Conservation (phyloP, 2,888 invertebrate genomes). For the Osedax fenrisi region DNA sequence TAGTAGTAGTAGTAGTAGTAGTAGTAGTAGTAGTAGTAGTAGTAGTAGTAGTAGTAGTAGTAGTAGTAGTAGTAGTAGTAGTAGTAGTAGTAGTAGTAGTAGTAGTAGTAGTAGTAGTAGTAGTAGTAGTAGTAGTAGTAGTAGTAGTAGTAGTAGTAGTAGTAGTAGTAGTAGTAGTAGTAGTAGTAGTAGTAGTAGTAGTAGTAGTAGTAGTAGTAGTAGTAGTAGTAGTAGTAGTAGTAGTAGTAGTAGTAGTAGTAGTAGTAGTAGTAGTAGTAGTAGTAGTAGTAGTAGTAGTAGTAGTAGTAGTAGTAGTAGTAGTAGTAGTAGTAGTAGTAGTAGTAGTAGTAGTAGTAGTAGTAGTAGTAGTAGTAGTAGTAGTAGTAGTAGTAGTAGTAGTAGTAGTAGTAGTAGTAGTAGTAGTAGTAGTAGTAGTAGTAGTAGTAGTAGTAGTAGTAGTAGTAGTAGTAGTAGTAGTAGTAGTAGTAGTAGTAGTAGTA, state of each 20-base stretch:
- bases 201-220: neutral
- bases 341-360: conserved; percentile 19
- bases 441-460: conserved; percentile 9
- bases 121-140: conserved; percentile 13
- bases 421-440: conserved; percentile 5
- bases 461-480: conserved; percentile 5
- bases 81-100: conserved; percentile 9
- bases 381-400: conserved; percentile 5
- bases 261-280: neutral
- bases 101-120: conserved; percentile 16
- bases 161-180: conserved; percentile 14
- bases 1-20: conserved; percentile 5
- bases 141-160: conserved; percentile 12
- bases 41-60: conserved; percentile 8
- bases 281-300: neutral
- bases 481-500: neutral
- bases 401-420: neutral
- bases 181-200: conserved; percentile 15
- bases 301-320: neutral
- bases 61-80: conserved; percentile 6
- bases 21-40: conserved; percentile 14
- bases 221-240: neutral
- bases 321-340: conserved; percentile 15
- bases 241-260: neutral
- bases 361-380: conserved; percentile 16